phyloP scores from a whole-genome alignment of 2,113 vertebrate genomes.

The Erythrocercus mccallii region DNA sequence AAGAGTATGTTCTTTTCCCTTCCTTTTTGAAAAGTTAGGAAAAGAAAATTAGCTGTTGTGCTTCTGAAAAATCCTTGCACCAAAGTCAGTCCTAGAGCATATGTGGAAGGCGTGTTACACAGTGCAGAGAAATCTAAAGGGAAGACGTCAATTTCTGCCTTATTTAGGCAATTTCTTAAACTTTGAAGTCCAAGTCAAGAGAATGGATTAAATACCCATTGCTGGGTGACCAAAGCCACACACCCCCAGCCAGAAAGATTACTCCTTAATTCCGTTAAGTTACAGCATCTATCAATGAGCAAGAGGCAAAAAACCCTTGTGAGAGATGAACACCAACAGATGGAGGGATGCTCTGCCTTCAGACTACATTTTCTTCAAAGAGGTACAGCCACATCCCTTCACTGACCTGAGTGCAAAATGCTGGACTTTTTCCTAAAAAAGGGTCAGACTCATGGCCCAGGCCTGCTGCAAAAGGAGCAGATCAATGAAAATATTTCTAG shows the following conservation, averaged over 20 bases:
- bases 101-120: neutral
- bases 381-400: fast-evolving
- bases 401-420: neutral
- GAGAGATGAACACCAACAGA: neutral
- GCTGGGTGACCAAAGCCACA: neutral
- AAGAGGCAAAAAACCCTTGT: neutral
- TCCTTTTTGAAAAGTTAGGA: neutral
- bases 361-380: neutral
- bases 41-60: neutral
- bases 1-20: neutral
- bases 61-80: neutral
- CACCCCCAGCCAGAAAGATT: fast-evolving
- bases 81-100: neutral
- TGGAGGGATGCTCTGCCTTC: neutral
- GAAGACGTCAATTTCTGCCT: neutral
- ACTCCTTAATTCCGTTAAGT: fast-evolving
- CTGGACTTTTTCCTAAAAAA: neutral
- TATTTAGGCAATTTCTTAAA: neutral
- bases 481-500: neutral
- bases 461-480: neutral
- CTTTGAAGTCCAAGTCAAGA: neutral
- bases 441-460: neutral
- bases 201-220: neutral
- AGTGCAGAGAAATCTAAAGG: neutral
- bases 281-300: neutral